Evolutionary conservation across 2,113 vertebrate genomes (phyloP).

Genomic region (Cygnus atratus): DNA sequence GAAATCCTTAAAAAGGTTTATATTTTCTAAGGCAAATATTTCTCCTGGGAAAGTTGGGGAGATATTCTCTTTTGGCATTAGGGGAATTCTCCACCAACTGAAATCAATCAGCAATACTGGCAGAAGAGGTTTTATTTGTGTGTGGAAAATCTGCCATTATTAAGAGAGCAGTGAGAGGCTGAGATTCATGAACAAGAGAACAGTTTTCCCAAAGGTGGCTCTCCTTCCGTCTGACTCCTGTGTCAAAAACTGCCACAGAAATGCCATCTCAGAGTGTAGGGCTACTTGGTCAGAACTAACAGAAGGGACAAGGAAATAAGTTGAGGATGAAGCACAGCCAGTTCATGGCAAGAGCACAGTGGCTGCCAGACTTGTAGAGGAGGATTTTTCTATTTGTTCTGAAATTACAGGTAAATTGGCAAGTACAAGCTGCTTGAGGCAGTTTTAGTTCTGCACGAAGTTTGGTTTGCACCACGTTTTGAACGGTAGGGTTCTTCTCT

Average conservation of each 20-base stretch:
- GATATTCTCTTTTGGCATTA: not conserved
- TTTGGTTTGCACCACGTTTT: not conserved
- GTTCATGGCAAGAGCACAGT: not conserved
- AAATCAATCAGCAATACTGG: not conserved
- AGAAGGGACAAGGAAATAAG: not conserved
- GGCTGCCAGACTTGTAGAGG: not conserved
- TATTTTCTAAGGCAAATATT: not conserved
- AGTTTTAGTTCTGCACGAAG: not conserved
- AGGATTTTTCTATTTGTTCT: not conserved
- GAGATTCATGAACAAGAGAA: not conserved
- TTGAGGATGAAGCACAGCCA: not conserved
- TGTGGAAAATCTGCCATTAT: not conserved
- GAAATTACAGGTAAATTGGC: not conserved
- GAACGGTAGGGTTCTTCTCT: not conserved
- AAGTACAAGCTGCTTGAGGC: not conserved
- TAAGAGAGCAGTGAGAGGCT: not conserved
- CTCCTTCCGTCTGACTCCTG: not conserved
- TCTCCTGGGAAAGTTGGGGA: not conserved
- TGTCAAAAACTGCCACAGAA: not conserved
- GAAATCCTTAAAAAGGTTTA: not conserved
- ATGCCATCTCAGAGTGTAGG: not conserved
- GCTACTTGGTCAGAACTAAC: not conserved
- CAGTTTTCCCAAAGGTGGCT: not conserved
- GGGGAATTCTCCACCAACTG: not conserved
- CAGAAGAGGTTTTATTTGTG: not conserved